Evolutionary conservation across 2,888 invertebrate species (phyloP), one percentile per base, ranked within the genome.

Genomic region (Hipparchia sbordonii): DNA sequence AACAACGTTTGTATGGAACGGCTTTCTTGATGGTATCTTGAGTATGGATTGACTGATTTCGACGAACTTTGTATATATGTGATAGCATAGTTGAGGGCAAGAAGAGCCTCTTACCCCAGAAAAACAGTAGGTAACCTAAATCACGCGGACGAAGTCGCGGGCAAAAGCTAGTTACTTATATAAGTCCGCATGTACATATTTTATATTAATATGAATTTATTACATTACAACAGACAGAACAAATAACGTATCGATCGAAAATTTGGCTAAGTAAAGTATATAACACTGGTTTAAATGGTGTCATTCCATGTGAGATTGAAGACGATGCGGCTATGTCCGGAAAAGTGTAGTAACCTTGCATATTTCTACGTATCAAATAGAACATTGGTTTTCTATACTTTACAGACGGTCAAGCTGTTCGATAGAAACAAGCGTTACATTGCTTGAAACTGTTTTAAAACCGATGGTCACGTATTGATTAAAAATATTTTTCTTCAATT

Each of bases 301-400:
- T 52, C 8, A 45, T 48, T 10, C 73, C 68, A 51, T 74, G 79
- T 71, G 69, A 69, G 54, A 68, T 73, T n/a, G 77, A 79, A 1
- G 82, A 81, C 7, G 82, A 82, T 8, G 85, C n/a, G 70, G 76
- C 10, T 54, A 62, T 78, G 46, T 78, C 79, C 74, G 81, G 79
- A 75, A 81, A 81, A 81, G 84, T 86, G 84, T 86, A 85, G 84
- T 87, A 86, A 73, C 83, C 79, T 82, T 75, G 74, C 76, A 0
- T 65, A 6, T 12, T 52, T 33, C 10, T 65, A 52, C 51, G 8
- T 51, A 48, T 7, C 23, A 54, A 9, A n/a, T 23, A n/a, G 52
- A 70, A 10, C 59, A 5, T 2, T 56, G 13, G 8, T 7, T 7
- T 56, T 56, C 39, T 3, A 48, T 4, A 48, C 8, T 48, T 48